Percentiles rank a stretch among this genome's conserved stretches.
phyloP scores from a whole-genome alignment of 2,113 vertebrate species.

The Lasiurus borealis region DNA sequence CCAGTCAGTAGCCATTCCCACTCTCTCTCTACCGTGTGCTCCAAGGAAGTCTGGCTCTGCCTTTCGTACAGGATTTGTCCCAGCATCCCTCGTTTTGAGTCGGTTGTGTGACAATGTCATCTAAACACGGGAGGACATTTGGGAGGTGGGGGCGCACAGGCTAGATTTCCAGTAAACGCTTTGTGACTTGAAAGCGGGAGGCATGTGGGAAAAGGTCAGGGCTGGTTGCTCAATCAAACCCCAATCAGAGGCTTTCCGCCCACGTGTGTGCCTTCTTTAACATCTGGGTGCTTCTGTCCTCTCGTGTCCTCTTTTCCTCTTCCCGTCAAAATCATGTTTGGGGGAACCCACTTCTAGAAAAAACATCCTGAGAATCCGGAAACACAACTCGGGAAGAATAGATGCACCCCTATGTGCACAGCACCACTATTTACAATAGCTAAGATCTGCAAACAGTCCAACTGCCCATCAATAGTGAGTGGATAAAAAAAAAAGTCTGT shows the following conservation, averaged over 20 bases:
- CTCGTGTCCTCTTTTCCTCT: background rate
- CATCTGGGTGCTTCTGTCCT: background rate
- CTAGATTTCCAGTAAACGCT: background rate
- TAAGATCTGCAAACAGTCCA: background rate
- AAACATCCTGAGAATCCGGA: background rate
- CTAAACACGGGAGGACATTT: background rate
- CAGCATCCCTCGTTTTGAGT: background rate
- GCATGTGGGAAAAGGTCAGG: slow-evolving; percentile 15
- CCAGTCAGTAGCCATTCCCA: background rate
- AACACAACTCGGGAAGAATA: background rate
- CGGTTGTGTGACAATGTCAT: background rate
- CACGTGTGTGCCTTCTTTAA: background rate
- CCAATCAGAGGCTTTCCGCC: background rate
- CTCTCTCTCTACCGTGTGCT: background rate
- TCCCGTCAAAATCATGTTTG: background rate
- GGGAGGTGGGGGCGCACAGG: background rate
- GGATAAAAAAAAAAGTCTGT: no score
- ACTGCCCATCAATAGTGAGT: background rate
- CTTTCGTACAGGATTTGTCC: background rate
- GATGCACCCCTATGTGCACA: background rate
- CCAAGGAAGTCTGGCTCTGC: background rate
- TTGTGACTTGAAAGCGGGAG: slow-evolving; percentile 39
- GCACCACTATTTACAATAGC: background rate
- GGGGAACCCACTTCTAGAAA: background rate
- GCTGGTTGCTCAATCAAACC: background rate